Conservation (phyloP, 35 echinoderm and acorn worm genomes). For the Holothuria glaberrima region DNA sequence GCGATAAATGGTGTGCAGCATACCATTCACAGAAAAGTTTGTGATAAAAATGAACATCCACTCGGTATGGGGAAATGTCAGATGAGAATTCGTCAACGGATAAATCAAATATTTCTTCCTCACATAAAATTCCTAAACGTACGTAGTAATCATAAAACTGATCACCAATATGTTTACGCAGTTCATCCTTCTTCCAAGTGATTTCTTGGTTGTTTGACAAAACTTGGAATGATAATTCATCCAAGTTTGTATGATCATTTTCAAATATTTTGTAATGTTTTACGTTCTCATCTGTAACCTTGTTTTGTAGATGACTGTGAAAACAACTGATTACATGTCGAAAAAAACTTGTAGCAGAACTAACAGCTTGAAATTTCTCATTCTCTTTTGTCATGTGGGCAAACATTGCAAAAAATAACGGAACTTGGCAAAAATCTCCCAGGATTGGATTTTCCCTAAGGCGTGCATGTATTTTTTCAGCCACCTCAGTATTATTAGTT, state of each 20-base stretch:
- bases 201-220: neutral
- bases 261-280: neutral
- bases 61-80: neutral
- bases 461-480: neutral
- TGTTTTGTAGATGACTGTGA: slow-evolving; percentile 9
- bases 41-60: neutral
- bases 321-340: neutral
- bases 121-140: neutral
- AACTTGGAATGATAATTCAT: slow-evolving; percentile 10
- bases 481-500: too few species aligned
- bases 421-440: neutral
- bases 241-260: neutral
- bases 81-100: neutral
- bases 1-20: neutral
- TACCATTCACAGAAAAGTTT: slow-evolving; percentile 37
- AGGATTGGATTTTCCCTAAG: neutral
- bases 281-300: neutral
- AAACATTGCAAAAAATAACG: slow-evolving; percentile 5
- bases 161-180: neutral
- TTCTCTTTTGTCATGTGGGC: slow-evolving; percentile 2
- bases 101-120: neutral
- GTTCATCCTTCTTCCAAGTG: neutral
- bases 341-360: slow-evolving; percentile 13
- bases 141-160: neutral
- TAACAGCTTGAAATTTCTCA: neutral